phyloP scores from a whole-genome alignment of 2,888 invertebrate species.

The Thereva unica region DNA sequence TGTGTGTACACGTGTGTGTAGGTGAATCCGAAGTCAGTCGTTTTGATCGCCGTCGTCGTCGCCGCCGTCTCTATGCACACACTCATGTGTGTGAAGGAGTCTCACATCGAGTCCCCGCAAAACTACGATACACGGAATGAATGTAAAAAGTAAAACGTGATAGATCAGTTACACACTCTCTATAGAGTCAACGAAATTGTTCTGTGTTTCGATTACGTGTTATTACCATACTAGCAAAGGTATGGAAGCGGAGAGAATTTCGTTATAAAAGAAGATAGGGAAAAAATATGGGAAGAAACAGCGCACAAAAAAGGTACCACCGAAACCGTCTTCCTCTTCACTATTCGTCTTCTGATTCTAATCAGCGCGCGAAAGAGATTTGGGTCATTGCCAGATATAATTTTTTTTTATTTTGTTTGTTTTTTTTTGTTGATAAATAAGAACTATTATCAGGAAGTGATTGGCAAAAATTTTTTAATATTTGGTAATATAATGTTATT shows the following conservation, averaged over 20 bases:
- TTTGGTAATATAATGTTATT: too few relatives aligned
- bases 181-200: slow-evolving; percentile 1
- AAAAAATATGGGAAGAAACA: slow-evolving; percentile 2
- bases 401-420: neutral
- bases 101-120: neutral
- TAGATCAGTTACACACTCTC: slow-evolving; percentile 22
- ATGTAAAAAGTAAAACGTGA: slow-evolving; percentile 19
- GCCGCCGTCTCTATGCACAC: slow-evolving; percentile 7
- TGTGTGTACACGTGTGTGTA: slow-evolving; percentile 24
- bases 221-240: slow-evolving; percentile 1
- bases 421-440: neutral
- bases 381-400: slow-evolving; percentile 28
- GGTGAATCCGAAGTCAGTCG: slow-evolving; percentile 6
- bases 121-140: slow-evolving; percentile 7
- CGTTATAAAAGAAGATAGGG: too few relatives aligned
- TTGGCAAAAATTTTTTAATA: too few relatives aligned
- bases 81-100: neutral
- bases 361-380: slow-evolving; percentile 24
- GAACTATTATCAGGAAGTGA: too few relatives aligned
- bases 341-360: slow-evolving; percentile 21
- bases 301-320: neutral
- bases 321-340: slow-evolving; percentile 15
- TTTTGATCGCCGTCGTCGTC: neutral
- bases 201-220: neutral
- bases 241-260: too few relatives aligned